Base-by-base conservation (phyloP, 2,888 invertebrate species). In the Tinea trinotella region DNA sequence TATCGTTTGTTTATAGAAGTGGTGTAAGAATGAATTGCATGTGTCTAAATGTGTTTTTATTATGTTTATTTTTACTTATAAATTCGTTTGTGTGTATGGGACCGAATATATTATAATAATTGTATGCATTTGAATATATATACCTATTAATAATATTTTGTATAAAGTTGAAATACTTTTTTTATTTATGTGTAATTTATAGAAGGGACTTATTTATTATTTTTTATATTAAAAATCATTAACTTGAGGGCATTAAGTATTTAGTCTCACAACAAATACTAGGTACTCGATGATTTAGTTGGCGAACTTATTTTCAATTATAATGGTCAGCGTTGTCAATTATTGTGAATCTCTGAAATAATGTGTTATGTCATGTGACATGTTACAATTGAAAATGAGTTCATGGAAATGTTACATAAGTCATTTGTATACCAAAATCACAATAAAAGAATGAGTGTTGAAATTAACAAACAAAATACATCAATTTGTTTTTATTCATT, bases 391-490 rank as follows among this genome's bases (percentile, higher is more conserved):
- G 7, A 36, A 5, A 36, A 36, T 36, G n/a, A 18, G 24, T 40
- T 17, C 36, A 10, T 5, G n/a, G 20, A 53, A 15, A 12, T 24
- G 35, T 6, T n/a, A 36, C 68, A 44, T 50, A 68, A 67, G 65
- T 71, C 61, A 71, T 72, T 72, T 83, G 76, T 83, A 76, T 74
- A 80, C 76, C 76, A 78, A 83, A 80, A 81, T 75, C 74, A 74
- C 75, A 85, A 86, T 86, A 78, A 87, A 87, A 84, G 76, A 82
- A 86, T 83, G 82, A 86, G 84, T 86, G 86, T 85, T 83, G 84
- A 79, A 86, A 85, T 85, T 86, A 86, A 87, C 83, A 78, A 82
- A 81, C 74, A 78, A 75, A 73, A 74, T 74, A 83, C 70, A 75
- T 72, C 74, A 79, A 76, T 73, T 73, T 80, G 78, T 78, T 75